These are phyloP conservation scores for Blomia tropicalis DNA, from an alignment of 2,888 invertebrate genomes.

Conservation along the genomic window DNA sequence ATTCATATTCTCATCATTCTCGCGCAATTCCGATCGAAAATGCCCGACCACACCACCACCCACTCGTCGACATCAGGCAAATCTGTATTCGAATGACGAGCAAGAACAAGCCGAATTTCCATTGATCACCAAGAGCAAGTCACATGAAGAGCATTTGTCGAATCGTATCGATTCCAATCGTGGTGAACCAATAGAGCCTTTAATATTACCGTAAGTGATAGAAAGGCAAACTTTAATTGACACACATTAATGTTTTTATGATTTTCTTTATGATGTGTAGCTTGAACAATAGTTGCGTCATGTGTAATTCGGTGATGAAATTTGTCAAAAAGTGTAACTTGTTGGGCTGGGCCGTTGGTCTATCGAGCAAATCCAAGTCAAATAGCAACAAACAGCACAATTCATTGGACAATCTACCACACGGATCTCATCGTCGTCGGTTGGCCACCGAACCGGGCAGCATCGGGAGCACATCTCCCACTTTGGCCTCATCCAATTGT, in stretches of 20 bases:
- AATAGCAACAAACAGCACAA: constrained; percentile 19
- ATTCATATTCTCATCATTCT: not conserved
- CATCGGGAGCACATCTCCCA: constrained; percentile 36
- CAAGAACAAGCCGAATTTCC: no score
- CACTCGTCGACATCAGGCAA: constrained; percentile 52
- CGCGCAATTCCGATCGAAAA: constrained; percentile 36
- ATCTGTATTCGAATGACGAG: constrained; percentile 39
- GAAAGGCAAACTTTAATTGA: constrained; percentile 17
- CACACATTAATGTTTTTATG: constrained; percentile 26
- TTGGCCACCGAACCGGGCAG: constrained; percentile 30
- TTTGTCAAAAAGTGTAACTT: constrained; percentile 19
- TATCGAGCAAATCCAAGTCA: not conserved
- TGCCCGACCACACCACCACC: constrained; percentile 68
- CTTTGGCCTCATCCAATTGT: constrained; percentile 34
- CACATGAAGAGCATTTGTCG: constrained; percentile 73
- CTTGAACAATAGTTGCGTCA: no score
- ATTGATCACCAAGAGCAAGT: constrained; percentile 72
- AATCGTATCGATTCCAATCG: no score
- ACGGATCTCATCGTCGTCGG: constrained; percentile 25
- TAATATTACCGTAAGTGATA: constrained; percentile 20
- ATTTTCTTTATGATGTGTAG: no score
- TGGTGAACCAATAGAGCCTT: constrained; percentile 38
- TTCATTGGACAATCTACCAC: constrained; percentile 28
- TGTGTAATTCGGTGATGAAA: no score
- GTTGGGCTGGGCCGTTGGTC: no score